phyloP scores from a whole-genome alignment of 1,140 invertebrate species.

The Hestina assimilis region DNA sequence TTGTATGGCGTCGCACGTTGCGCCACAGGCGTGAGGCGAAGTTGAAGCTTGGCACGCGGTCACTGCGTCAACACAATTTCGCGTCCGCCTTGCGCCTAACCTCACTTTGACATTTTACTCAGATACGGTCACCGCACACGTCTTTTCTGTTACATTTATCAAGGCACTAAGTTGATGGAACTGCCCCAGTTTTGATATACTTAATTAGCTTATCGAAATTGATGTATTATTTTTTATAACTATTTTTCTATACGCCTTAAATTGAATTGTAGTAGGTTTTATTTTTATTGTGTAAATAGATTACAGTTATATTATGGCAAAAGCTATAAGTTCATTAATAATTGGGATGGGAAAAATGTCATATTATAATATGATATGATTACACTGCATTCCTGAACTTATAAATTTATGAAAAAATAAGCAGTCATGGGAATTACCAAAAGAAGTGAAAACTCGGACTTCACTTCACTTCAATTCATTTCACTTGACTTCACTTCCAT shows the following conservation, averaged over 20 bases:
- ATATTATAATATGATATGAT: too few relatives aligned
- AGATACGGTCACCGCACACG: constrained; percentile 54
- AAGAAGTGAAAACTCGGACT: too few relatives aligned
- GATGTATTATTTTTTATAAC: background rate
- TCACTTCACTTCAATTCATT: too few relatives aligned
- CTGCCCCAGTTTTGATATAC: constrained; percentile 7
- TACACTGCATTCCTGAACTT: background rate
- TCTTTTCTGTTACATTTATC: constrained; percentile 37
- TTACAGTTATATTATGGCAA: too few relatives aligned
- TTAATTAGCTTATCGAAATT: constrained; percentile 11
- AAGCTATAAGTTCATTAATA: too few relatives aligned
- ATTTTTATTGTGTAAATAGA: too few relatives aligned
- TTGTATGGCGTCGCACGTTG: constrained; percentile 15
- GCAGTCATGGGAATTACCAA: too few relatives aligned
- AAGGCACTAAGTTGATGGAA: constrained; percentile 1
- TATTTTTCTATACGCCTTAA: background rate
- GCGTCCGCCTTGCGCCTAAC: constrained; percentile 41
- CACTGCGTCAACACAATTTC: constrained; percentile 63
- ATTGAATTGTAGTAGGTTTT: too few relatives aligned
- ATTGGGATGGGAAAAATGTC: too few relatives aligned
- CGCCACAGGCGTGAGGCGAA: constrained; percentile 25
- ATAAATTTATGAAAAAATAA: background rate
- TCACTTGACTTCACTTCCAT: too few relatives aligned
- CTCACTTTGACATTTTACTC: constrained; percentile 62
- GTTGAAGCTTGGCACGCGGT: constrained; percentile 35